phyloP scores from a whole-genome alignment of 1,140 invertebrate genomes.

The Saccostrea cuccullata region DNA sequence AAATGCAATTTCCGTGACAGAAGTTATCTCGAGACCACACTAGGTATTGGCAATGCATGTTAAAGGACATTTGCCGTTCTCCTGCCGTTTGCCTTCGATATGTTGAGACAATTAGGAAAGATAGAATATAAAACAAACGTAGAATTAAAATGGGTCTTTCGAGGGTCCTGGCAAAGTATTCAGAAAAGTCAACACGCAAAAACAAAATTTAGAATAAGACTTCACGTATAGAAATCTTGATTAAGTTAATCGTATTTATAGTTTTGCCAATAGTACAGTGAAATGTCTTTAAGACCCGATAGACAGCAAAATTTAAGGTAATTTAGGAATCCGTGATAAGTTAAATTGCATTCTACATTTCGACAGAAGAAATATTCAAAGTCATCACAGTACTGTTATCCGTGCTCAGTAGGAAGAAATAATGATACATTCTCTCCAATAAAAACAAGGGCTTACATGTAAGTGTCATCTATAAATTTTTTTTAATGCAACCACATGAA shows the following conservation, averaged over 20 bases:
- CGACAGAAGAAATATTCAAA: too few species aligned
- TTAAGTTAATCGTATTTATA: neutral
- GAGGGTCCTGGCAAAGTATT: neutral
- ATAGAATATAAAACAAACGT: neutral
- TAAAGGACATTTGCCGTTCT: neutral
- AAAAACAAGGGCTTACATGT: too few species aligned
- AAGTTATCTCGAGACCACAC: constrained; percentile 13
- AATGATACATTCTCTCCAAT: too few species aligned
- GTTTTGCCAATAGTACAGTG: too few species aligned
- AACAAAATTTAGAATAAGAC: neutral
- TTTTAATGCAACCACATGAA: too few species aligned
- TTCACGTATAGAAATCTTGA: neutral
- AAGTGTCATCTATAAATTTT: too few species aligned
- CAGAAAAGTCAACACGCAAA: neutral
- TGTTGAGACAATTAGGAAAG: constrained; percentile 5
- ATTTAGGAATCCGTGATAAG: too few species aligned
- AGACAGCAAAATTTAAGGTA: too few species aligned
- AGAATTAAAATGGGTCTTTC: neutral
- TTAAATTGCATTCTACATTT: too few species aligned
- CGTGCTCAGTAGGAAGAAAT: too few species aligned
- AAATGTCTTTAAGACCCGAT: too few species aligned
- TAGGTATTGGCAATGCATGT: constrained; percentile 3
- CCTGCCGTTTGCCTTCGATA: neutral
- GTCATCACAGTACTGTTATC: too few species aligned
- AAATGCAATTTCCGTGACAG: constrained; percentile 19